A percentile compares a stretch with the other conserved stretches of the same genome.
phyloP scores from a whole-genome alignment of 2,888 invertebrate genomes.

The Linnaemya tessellans region DNA sequence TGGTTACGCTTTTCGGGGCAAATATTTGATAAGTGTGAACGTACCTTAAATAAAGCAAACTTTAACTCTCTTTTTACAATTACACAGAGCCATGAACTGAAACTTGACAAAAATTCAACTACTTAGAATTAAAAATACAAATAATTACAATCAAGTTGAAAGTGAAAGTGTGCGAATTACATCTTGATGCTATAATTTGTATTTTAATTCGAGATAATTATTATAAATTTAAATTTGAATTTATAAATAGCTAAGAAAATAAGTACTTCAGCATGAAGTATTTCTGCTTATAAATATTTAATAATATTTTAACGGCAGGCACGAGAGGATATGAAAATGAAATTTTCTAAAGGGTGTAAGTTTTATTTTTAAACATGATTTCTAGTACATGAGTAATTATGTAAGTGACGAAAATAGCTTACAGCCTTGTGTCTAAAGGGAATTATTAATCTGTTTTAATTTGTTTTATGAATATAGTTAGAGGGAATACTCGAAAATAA shows the following conservation, averaged over 20 bases:
- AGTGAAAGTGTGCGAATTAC: background rate
- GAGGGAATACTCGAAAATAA: too few species aligned
- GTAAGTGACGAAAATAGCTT: background rate
- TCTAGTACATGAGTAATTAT: background rate
- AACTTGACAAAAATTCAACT: background rate
- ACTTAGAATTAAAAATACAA: constrained; percentile 10
- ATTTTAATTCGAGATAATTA: constrained; percentile 31
- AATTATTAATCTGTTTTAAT: too few species aligned
- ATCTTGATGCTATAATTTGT: constrained; percentile 38
- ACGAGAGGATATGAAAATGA: background rate
- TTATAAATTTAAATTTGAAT: background rate
- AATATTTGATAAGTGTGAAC: too few species aligned
- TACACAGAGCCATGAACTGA: constrained; percentile 43
- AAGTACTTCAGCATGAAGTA: too few species aligned
- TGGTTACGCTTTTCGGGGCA: too few species aligned
- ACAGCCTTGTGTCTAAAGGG: background rate
- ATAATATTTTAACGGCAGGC: background rate
- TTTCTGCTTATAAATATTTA: too few species aligned
- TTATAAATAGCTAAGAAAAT: too few species aligned
- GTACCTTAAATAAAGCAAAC: constrained; percentile 36
- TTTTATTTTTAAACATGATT: background rate
- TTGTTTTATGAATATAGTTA: too few species aligned
- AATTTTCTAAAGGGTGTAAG: background rate
- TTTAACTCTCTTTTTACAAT: constrained; percentile 51
- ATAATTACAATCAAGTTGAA: constrained; percentile 30